Percentiles rank a stretch among this genome's conserved stretches.
These are phyloP conservation scores for Grammomys dolichurus DNA, from an alignment of 2,113 vertebrate genomes.

Conservation along the genomic window DNA sequence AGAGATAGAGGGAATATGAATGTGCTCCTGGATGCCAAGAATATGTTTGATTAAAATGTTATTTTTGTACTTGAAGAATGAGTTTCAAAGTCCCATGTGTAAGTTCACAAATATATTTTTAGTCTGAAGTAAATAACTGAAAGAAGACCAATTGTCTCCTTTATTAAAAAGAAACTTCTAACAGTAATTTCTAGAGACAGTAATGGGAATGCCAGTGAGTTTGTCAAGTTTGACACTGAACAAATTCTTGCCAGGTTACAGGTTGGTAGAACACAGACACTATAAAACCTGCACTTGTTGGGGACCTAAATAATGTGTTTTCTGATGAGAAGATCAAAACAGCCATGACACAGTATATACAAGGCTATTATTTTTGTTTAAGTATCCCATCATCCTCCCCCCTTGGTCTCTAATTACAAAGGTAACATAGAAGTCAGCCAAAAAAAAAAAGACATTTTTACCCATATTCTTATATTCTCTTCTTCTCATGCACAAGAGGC, in stretches of 20 bases:
- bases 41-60: not conserved
- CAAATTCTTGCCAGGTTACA: not conserved
- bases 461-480: not conserved
- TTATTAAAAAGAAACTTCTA: not conserved
- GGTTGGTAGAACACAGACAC: accelerated
- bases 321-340: not conserved
- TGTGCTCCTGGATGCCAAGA: not conserved
- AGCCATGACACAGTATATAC: accelerated
- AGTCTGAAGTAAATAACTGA: not conserved
- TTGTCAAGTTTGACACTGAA: not conserved
- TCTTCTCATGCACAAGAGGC: not conserved
- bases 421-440: not conserved
- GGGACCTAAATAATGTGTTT: not conserved
- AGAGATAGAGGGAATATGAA: not conserved
- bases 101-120: not conserved
- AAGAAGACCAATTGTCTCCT: not conserved
- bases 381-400: not conserved
- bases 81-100: not conserved
- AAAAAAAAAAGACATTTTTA: not conserved
- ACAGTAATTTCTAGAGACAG: not conserved
- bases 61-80: not conserved
- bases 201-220: not conserved
- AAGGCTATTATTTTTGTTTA: not conserved
- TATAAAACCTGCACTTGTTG: not conserved
- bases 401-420: not conserved